phyloP scores from a whole-genome alignment of 2,113 vertebrate genomes.

The Peromyscus californicus region DNA sequence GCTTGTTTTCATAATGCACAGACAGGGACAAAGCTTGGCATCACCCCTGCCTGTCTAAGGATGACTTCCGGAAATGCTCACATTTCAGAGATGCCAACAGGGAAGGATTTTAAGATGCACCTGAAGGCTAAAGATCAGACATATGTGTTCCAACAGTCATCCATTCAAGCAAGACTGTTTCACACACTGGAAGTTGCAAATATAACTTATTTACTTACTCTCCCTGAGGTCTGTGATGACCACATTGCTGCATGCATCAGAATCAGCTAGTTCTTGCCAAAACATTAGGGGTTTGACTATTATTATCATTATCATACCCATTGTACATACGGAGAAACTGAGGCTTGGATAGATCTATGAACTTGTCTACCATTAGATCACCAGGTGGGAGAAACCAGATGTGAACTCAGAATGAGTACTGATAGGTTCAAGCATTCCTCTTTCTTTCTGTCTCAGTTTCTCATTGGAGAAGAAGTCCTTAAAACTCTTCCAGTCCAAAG shows the following conservation, averaged over 20 bases:
- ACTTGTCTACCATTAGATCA: not conserved
- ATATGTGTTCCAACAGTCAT: not conserved
- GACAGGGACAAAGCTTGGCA: not conserved
- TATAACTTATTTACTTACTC: not conserved
- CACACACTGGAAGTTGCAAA: not conserved
- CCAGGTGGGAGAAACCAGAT: not conserved
- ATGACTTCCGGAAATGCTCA: not conserved
- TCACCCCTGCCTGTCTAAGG: not conserved
- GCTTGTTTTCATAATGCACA: too few relatives aligned
- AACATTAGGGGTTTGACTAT: not conserved
- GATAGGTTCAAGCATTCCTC: not conserved
- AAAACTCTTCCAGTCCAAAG: not conserved
- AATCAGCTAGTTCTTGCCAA: not conserved
- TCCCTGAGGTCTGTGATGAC: not conserved
- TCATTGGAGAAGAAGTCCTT: not conserved
- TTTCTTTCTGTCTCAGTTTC: not conserved
- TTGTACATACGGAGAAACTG: not conserved
- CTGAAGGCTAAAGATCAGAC: not conserved
- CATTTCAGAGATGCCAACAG: not conserved
- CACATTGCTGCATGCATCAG: not conserved
- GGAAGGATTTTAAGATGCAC: not conserved
- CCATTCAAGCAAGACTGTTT: not conserved
- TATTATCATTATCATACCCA: not conserved
- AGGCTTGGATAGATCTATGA: not conserved
- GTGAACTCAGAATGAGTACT: not conserved